phyloP scores from a whole-genome alignment of 2,797 vertebrate genomes.

The Fratercula arctica region DNA sequence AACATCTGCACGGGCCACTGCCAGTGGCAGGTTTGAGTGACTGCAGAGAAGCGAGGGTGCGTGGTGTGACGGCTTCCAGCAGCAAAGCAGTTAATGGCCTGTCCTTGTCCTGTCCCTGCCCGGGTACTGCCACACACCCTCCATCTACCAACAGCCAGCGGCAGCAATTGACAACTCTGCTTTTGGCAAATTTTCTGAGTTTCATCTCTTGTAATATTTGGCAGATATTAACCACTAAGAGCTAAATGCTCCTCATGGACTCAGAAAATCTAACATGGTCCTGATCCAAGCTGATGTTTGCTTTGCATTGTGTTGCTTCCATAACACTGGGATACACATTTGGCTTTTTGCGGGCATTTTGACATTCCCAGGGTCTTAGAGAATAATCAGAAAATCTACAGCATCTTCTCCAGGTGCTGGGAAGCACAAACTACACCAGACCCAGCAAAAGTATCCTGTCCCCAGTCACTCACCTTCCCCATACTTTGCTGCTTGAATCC shows the following conservation, averaged over 20 bases:
- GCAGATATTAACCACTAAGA: not conserved
- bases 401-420: not conserved
- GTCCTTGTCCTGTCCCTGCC: not conserved
- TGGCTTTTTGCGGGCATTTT: not conserved
- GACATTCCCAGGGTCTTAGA: not conserved
- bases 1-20: not conserved
- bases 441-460: not conserved
- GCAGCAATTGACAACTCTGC: not conserved
- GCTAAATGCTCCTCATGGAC: not conserved
- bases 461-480: not conserved
- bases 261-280: not conserved
- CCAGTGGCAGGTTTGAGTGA: not conserved
- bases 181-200: not conserved
- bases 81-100: not conserved
- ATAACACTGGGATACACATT: not conserved
- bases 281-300: not conserved
- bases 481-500: not conserved
- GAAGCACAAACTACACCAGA: not conserved
- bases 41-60: not conserved
- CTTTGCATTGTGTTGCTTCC: not conserved
- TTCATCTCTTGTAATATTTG: not conserved
- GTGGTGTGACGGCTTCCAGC: not conserved
- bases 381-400: not conserved
- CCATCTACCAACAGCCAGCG: constrained; percentile 12
- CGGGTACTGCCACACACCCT: not conserved